Conservation (phyloP, 1,140 invertebrate genomes). For the Vanessa atalanta region DNA sequence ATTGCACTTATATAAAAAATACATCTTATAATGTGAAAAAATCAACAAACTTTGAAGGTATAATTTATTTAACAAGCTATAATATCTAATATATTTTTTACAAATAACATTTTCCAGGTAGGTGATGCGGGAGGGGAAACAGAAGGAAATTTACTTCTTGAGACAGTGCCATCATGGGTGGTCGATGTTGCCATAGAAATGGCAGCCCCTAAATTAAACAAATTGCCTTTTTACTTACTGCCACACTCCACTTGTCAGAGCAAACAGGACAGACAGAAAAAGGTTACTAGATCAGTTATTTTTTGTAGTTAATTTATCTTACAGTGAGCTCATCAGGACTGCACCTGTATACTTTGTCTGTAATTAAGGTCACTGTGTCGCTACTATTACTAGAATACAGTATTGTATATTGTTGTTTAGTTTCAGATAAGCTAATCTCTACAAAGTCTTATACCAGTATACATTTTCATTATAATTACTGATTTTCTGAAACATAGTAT, state of each 20-base stretch:
- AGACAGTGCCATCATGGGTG: slow-evolving; percentile 98
- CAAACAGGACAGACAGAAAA: slow-evolving; percentile 93
- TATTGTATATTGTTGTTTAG: no score
- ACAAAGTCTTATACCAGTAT: no score
- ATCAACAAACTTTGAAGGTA: no score
- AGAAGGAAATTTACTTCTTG: slow-evolving; percentile 94
- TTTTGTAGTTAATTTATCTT: neutral
- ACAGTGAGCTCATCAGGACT: neutral
- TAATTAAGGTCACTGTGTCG: no score
- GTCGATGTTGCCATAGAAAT: slow-evolving; percentile 97
- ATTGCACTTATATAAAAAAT: no score
- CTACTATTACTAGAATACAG: no score
- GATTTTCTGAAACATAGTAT: no score
- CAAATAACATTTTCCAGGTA: slow-evolving; percentile 81
- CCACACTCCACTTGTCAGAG: slow-evolving; percentile 94
- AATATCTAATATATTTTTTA: neutral
- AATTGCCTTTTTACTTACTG: slow-evolving; percentile 98
- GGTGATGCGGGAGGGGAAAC: slow-evolving; percentile 97
- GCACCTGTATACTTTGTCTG: no score
- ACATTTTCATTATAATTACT: no score
- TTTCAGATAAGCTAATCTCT: no score
- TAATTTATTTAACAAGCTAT: no score
- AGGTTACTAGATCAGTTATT: slow-evolving; percentile 82
- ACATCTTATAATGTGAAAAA: no score
- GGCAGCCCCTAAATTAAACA: slow-evolving; percentile 97